Conservation (phyloP, 2,888 invertebrate species). For the Dromius quadrimaculatus region DNA sequence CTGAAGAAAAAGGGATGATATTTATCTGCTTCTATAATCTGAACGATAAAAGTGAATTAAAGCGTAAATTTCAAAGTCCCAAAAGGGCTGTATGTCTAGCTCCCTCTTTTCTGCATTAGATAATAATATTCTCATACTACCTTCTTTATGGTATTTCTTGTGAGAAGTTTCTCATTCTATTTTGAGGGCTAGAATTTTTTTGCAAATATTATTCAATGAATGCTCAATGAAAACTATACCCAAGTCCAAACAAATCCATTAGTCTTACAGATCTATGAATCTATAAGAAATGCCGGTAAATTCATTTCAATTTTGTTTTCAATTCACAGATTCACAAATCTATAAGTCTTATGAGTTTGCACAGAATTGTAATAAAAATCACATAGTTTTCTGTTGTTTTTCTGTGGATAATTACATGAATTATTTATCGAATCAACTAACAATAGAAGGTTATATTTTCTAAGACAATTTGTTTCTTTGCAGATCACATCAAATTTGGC, state of each 20-base stretch:
- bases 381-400: no score
- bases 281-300: neutral
- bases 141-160: no score
- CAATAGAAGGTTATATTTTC: no score
- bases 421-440: no score
- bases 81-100: slow-evolving; percentile 26
- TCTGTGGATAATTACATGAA: no score
- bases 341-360: no score
- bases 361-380: neutral
- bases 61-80: slow-evolving; percentile 49
- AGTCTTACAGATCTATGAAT: no score
- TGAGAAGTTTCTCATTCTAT: neutral
- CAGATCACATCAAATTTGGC: slow-evolving; percentile 88
- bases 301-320: neutral
- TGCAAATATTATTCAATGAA: neutral
- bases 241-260: no score
- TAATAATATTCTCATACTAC: slow-evolving; percentile 11
- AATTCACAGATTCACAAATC: no score
- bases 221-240: no score
- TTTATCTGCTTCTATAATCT: slow-evolving; percentile 39
- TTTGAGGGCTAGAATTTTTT: slow-evolving; percentile 10
- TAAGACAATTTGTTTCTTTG: slow-evolving; percentile 61
- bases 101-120: neutral
- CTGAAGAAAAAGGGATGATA: slow-evolving; percentile 16
- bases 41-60: slow-evolving; percentile 49